phyloP scores from a whole-genome alignment of 2,797 vertebrate genomes.

The Rhinella marina region DNA sequence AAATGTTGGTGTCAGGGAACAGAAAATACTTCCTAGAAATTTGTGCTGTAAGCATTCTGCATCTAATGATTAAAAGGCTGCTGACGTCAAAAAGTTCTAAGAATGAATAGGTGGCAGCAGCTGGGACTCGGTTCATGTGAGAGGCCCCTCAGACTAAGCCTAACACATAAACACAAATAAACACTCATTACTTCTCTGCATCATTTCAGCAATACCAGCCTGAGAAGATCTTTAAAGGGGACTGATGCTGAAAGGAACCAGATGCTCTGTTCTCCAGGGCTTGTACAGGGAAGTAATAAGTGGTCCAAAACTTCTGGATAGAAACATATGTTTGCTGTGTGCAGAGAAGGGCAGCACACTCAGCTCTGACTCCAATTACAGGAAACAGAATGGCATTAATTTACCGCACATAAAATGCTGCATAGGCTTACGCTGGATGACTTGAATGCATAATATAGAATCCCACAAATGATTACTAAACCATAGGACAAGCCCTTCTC shows the following conservation, averaged over 20 bases:
- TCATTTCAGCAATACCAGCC: slow-evolving; percentile 57
- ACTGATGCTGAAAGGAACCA: slow-evolving; percentile 55
- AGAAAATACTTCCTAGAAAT: slow-evolving; percentile 41
- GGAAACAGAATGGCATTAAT: slow-evolving; percentile 50
- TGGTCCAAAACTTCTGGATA: slow-evolving; percentile 28
- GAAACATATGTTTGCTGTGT: slow-evolving; percentile 44
- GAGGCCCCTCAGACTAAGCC: slow-evolving; percentile 56
- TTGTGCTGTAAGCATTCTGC: not conserved
- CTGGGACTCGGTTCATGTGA: slow-evolving; percentile 49
- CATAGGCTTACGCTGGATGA: not conserved
- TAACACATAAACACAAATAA: slow-evolving; percentile 62
- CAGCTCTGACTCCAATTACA: slow-evolving; percentile 10
- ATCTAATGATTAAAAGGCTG: slow-evolving; percentile 51
- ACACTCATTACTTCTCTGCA: slow-evolving; percentile 56
- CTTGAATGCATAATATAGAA: not conserved
- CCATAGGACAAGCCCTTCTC: not conserved
- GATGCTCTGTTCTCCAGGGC: slow-evolving; percentile 36
- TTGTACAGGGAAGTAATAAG: slow-evolving; percentile 13
- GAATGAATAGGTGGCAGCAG: slow-evolving; percentile 57
- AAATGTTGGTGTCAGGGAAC: slow-evolving; percentile 2
- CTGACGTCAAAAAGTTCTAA: slow-evolving; percentile 41
- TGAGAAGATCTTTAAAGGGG: slow-evolving; percentile 53
- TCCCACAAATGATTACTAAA: not conserved
- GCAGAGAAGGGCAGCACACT: slow-evolving; percentile 4
- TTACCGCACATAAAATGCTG: slow-evolving; percentile 37